Evolutionary conservation across 2,888 invertebrate species (phyloP).

Genomic region (Amorpha juglandis): DNA sequence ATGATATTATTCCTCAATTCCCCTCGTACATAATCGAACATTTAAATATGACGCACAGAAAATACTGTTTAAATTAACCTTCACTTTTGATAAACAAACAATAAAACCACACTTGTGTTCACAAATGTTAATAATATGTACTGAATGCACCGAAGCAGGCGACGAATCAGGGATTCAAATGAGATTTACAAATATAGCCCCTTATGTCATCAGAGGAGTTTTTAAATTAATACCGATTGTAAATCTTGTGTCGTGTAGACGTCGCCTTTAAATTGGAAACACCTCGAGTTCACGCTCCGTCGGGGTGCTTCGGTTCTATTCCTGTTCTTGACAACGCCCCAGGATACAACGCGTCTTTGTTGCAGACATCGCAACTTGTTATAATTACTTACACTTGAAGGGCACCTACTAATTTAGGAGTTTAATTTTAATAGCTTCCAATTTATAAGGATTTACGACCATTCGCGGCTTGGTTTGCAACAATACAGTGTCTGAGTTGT

Average conservation of each 20-base stretch:
- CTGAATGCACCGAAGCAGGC: slow-evolving; percentile 30
- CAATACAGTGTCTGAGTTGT: background rate
- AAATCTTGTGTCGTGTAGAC: slow-evolving; percentile 70
- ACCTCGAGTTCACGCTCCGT: slow-evolving; percentile 61
- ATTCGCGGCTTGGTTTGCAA: slow-evolving; percentile 4
- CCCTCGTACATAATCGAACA: background rate
- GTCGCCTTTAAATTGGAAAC: slow-evolving; percentile 74
- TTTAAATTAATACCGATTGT: slow-evolving; percentile 76
- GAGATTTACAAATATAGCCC: slow-evolving; percentile 62
- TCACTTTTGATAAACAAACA: slow-evolving; percentile 7
- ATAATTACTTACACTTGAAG: slow-evolving; percentile 68
- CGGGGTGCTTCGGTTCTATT: slow-evolving; percentile 70
- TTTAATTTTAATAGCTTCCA: slow-evolving; percentile 26
- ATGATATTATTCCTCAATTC: too few species aligned
- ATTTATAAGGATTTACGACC: slow-evolving; percentile 23
- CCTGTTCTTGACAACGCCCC: slow-evolving; percentile 71
- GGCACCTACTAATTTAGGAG: slow-evolving; percentile 27
- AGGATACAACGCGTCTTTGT: slow-evolving; percentile 64
- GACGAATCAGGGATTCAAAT: slow-evolving; percentile 44
- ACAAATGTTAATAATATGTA: slow-evolving; percentile 31
- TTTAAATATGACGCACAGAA: background rate
- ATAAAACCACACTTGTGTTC: slow-evolving; percentile 30
- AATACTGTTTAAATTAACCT: background rate
- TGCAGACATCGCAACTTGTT: slow-evolving; percentile 66
- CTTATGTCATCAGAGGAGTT: slow-evolving; percentile 68